Percentiles rank a stretch among this genome's conserved stretches.
Evolutionary conservation across 2,888 invertebrate genomes (phyloP).

Genomic region (Sphaerophoria taeniata): DNA sequence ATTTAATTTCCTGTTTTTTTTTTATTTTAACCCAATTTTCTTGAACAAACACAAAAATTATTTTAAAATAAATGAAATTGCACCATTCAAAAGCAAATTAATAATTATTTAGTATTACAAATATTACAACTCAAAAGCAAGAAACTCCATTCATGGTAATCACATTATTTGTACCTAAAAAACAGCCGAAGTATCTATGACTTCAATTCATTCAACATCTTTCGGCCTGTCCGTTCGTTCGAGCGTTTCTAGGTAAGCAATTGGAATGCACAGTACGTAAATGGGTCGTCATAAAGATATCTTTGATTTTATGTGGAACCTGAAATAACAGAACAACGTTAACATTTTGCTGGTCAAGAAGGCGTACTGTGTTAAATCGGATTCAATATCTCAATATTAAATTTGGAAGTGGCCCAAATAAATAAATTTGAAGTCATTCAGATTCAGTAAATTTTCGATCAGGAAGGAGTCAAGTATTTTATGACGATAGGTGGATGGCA

Average conservation of each 20-base stretch:
- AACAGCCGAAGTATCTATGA: not conserved
- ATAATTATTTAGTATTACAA: conserved; percentile 5
- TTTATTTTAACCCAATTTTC: no score
- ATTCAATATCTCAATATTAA: conserved; percentile 11
- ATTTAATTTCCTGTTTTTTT: no score
- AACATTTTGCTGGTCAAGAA: conserved; percentile 9
- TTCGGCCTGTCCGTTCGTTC: no score
- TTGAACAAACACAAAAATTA: no score
- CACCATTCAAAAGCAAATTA: not conserved
- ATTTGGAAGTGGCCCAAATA: conserved; percentile 12
- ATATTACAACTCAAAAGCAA: conserved; percentile 18
- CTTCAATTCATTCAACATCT: not conserved
- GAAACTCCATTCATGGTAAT: not conserved
- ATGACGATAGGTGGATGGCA: no score
- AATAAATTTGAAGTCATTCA: no score
- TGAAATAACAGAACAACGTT: conserved; percentile 9
- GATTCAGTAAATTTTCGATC: no score
- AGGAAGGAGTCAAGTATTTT: no score
- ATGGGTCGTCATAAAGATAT: conserved; percentile 18
- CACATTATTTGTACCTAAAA: conserved; percentile 24
- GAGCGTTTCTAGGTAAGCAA: not conserved
- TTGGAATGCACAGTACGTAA: not conserved
- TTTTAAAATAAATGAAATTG: no score
- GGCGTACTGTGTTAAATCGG: conserved; percentile 22
- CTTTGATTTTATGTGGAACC: conserved; percentile 37